Evolutionary conservation across 2,113 vertebrate species (phyloP), one percentile per base, ranked within the genome.

Genomic region (Poicephalus gulielmi): DNA sequence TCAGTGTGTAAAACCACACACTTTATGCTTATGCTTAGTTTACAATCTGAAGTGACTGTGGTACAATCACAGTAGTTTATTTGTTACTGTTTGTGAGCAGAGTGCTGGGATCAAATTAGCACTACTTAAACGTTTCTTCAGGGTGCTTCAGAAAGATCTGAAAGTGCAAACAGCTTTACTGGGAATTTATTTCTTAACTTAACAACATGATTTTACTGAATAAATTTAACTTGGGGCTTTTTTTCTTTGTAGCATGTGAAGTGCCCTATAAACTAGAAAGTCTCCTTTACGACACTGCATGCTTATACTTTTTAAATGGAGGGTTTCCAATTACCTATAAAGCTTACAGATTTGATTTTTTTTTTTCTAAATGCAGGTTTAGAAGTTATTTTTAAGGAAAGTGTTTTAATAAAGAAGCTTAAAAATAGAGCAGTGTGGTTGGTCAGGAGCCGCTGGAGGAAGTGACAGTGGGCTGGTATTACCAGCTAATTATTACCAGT

Each of bases 341-440:
- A 90, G n/a, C 6, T 83, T 80, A 31, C 9, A 41, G 41, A 71
- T 59, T 10, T 13, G 9, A 6, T 44, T 27, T 13, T 67, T 43
- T 50, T 13, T 67, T 43, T 24, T 25, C 78, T 60, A 18, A 74
- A 46, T 57, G 44, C 5, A 43, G 16, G 6, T 57, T 31, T 75
- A 60, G 13, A 55, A 60, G 31, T 46, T 53, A 67, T 78, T 74
- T 77, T 49, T 53, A 77, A 13, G 39, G 31, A 13, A 53, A 55
- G 6, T 27, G 17, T 62, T 94, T 33, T 20, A 18, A 27, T 70
- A 22, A 49, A 50, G 67, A 49, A 69, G 7, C 3, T 62, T 46
- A 43, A 53, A 19, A 46, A 24, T 4, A 0, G 5, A 17, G 2
- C 10, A 44, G 35, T 0, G 10, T 15, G 3, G 9, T 41, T 81